Base-by-base conservation (phyloP, 2,113 vertebrate species). In the Asarcornis scutulata region DNA sequence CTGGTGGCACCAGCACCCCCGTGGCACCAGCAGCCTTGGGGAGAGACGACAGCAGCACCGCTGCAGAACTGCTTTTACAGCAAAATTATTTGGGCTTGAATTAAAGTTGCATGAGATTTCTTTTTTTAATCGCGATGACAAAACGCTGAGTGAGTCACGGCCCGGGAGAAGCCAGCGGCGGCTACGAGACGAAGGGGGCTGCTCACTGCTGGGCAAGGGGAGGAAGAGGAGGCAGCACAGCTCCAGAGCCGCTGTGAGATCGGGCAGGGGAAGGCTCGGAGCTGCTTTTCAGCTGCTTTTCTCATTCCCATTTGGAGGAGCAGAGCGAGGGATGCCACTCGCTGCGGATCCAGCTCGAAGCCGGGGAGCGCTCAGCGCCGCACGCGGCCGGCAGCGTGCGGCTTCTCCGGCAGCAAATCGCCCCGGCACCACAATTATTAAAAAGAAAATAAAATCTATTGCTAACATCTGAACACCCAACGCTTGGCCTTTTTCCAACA, bases 91-190 rank as follows among this genome's bases (percentile, higher is more conserved):
- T 0, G 5, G 75, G 59, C 17, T 6, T 17, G 67, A 75, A 84
- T 44, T 46, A 8, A 84, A 93, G 64, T 42, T 40, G 66, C 80
- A 44, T 3, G 42, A 92, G 73, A 36, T 91, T 89, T 79, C 53
- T 62, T 85, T 76, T 83, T 87, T 93, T 66, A 77, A 68, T 38
- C 11, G 5, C 75, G 3, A 34, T 1, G 74, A 87, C 40, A 83
- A 96, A 94, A n/a, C 90, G 86, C 91, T 0, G 27, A 6, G 76
- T 75, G 95, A 95, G 91, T 91, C 96, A 86, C 0, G 8, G 76
- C 68, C 76, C 1, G 7, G 86, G 95, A 55, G 86, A 92, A 83
- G 18, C 80, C 94, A 20, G 40, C 59, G 14, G 88, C 76, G 36
- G 86, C 86, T 15, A 7, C 31, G 0, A 31, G 62, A 36, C 11